Conservation (phyloP, 2,888 invertebrate species). For the Eristalis tenax region DNA sequence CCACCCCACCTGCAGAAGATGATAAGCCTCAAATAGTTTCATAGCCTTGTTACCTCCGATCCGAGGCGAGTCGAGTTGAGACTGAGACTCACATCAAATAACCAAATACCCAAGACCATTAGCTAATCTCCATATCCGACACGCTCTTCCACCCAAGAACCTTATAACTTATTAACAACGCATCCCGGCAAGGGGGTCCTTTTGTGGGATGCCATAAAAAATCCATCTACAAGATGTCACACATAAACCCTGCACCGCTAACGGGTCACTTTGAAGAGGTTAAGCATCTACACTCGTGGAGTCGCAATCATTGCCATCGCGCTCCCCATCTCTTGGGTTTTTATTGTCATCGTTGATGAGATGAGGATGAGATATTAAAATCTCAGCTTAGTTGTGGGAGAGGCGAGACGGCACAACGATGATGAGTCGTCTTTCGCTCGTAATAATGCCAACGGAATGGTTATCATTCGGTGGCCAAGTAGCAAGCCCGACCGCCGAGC, state of each 20-base stretch:
- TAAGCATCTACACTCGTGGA: conserved; percentile 16
- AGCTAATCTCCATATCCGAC: conserved; percentile 39
- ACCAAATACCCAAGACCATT: conserved; percentile 19
- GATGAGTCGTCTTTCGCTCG: conserved; percentile 43
- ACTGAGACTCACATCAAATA: conserved; percentile 36
- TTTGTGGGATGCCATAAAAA: conserved; percentile 36
- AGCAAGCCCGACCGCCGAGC: neutral
- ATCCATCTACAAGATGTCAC: conserved; percentile 52
- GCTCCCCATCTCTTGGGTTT: conserved; percentile 10
- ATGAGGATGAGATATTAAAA: conserved; percentile 44
- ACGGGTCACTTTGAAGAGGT: conserved; percentile 56
- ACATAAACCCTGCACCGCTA: conserved; percentile 33
- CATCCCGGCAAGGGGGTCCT: conserved; percentile 2
- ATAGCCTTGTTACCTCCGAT: conserved; percentile 6
- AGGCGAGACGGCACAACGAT: conserved; percentile 8
- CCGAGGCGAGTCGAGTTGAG: neutral
- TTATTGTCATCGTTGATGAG: conserved; percentile 20
- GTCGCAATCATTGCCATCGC: conserved; percentile 13
- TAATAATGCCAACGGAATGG: conserved; percentile 54
- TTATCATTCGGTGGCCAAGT: conserved; percentile 43
- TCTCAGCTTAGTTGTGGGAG: conserved; percentile 41
- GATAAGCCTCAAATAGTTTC: conserved; percentile 27
- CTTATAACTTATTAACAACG: conserved; percentile 38
- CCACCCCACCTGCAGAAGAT: neutral
- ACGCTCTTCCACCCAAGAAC: conserved; percentile 13